phyloP scores from a whole-genome alignment of 2,888 invertebrate genomes.

The Andrena hattorfiana region DNA sequence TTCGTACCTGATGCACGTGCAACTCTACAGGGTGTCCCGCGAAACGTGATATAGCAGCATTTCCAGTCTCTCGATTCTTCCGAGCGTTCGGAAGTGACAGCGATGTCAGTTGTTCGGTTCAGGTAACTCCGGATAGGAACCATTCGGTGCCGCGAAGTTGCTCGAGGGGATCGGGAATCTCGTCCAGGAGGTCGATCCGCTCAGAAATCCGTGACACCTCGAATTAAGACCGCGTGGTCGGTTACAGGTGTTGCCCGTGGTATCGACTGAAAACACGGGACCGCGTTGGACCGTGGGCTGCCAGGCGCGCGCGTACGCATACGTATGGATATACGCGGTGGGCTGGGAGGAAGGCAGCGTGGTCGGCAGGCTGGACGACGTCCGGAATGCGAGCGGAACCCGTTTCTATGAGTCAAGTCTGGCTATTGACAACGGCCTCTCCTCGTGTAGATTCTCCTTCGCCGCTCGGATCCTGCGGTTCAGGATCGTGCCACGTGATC shows the following conservation, averaged over 20 bases:
- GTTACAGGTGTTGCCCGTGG: slow-evolving; percentile 20
- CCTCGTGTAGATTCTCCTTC: slow-evolving; percentile 43
- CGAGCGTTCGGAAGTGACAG: not conserved
- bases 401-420: slow-evolving; percentile 80
- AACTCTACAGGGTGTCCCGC: slow-evolving; percentile 29
- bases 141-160: no score
- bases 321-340: slow-evolving; percentile 18
- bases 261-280: slow-evolving; percentile 36
- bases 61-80: not conserved
- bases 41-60: slow-evolving; percentile 4
- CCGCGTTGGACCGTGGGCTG: not conserved
- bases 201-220: slow-evolving; percentile 14
- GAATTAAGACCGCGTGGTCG: not conserved
- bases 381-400: slow-evolving; percentile 82
- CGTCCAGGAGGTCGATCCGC: not conserved
- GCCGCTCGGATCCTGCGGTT: slow-evolving; percentile 64
- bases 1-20: slow-evolving; percentile 43
- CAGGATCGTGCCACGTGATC: slow-evolving; percentile 72
- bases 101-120: no score
- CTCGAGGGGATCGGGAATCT: no score
- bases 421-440: slow-evolving; percentile 77
- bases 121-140: not conserved
- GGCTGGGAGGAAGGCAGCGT: slow-evolving; percentile 53
- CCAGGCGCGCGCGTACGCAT: slow-evolving; percentile 2
- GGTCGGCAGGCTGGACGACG: slow-evolving; percentile 69